phyloP scores from a whole-genome alignment of 2,888 invertebrate species.

The Halictus ligatus region DNA sequence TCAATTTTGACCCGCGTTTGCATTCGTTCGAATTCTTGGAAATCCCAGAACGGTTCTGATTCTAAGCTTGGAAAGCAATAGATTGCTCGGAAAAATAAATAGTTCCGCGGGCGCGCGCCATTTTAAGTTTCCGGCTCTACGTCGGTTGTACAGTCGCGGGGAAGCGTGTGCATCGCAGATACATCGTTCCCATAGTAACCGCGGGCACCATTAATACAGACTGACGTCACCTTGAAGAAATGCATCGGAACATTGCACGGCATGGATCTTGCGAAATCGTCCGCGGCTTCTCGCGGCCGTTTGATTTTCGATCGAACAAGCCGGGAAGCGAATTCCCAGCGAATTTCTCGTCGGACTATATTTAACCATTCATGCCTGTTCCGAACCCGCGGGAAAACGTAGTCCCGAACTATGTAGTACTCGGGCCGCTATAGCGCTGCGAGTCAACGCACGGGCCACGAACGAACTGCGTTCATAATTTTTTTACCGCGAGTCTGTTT shows the following conservation, averaged over 20 bases:
- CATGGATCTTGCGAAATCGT: conserved; percentile 59
- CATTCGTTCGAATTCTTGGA: neutral
- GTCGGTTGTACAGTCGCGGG: neutral
- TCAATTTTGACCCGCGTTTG: neutral
- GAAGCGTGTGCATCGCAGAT: conserved; percentile 30
- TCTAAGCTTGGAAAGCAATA: neutral
- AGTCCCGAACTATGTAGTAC: neutral
- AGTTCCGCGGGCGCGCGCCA: neutral
- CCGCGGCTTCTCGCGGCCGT: conserved; percentile 3
- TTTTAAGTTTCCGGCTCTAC: conserved; percentile 11
- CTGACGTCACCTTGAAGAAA: conserved; percentile 68
- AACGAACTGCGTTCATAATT: neutral
- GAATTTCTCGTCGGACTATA: conserved; percentile 19
- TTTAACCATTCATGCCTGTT: conserved; percentile 17
- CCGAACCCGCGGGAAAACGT: neutral
- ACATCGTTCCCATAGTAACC: conserved; percentile 52
- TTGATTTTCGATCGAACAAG: conserved; percentile 29
- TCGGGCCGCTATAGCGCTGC: neutral
- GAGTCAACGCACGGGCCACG: neutral
- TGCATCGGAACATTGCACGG: conserved; percentile 57
- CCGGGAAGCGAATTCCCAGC: neutral
- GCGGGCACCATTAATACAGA: conserved; percentile 65
- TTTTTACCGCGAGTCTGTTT: conserved; percentile 1
- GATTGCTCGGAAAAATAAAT: neutral
- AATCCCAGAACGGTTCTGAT: neutral